Percentiles rank a stretch among this genome's conserved stretches.
Conservation (phyloP, 1,140 invertebrate genomes). For the Drosophila nannoptera region DNA sequence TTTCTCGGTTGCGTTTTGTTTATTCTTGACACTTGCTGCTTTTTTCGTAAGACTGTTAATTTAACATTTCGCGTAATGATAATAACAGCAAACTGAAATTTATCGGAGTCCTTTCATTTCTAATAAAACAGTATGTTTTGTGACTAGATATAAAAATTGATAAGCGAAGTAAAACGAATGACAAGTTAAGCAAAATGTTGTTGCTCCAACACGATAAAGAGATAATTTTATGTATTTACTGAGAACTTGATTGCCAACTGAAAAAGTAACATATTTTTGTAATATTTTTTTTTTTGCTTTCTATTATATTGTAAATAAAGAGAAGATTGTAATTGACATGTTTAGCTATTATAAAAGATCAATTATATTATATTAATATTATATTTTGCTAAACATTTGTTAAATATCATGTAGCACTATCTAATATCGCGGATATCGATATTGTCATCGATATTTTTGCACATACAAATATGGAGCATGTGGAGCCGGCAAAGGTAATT, state of each 20-base stretch:
- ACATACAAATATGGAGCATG: slow-evolving; percentile 50
- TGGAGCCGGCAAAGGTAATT: slow-evolving; percentile 39
- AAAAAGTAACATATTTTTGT: not conserved
- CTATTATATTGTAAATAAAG: no score
- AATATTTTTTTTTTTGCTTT: not conserved
- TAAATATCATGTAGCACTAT: not conserved
- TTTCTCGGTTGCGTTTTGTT: slow-evolving; percentile 4
- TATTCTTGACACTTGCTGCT: slow-evolving; percentile 11
- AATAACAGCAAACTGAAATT: not conserved
- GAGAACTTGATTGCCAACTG: no score
- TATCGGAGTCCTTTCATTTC: no score
- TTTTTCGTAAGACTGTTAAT: slow-evolving; percentile 1
- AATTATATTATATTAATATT: no score
- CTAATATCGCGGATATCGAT: not conserved
- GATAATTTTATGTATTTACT: no score
- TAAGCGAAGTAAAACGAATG: no score
- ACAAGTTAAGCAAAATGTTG: no score
- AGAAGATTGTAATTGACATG: not conserved
- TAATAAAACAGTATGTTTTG: not conserved
- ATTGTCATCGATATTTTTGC: not conserved
- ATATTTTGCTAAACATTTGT: not conserved
- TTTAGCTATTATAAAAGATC: not conserved
- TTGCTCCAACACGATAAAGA: no score
- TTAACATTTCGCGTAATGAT: slow-evolving; percentile 14
- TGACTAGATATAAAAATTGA: not conserved